Percentiles rank a stretch among this genome's conserved stretches.
Evolutionary conservation across 2,113 vertebrate genomes (phyloP).

Genomic region (Serranochromis macrocephalus): DNA sequence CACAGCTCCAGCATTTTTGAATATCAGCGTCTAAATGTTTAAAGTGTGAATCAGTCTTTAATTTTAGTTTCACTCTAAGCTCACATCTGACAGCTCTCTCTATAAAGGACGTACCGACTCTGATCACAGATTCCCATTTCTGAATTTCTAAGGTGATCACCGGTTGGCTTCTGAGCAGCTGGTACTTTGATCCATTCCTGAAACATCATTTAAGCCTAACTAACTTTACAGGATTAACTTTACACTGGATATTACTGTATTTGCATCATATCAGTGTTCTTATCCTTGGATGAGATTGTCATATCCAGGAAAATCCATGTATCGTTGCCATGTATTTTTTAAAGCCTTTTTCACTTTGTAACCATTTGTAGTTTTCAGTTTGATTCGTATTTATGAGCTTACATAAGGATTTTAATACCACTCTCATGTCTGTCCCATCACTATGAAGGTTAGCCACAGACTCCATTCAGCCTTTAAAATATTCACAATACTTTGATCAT

Average conservation of each 20-base stretch:
- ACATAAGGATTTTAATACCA: neutral
- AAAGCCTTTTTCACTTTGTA: neutral
- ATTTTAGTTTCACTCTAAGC: neutral
- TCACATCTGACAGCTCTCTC: neutral
- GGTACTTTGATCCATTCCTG: neutral
- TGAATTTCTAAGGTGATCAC: neutral
- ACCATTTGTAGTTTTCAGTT: neutral
- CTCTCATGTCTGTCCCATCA: neutral
- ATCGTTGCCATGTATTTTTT: neutral
- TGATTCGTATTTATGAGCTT: neutral
- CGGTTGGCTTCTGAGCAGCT: slow-evolving; percentile 4
- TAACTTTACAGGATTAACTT: neutral
- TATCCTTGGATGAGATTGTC: neutral
- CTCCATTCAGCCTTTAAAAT: neutral
- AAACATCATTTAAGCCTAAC: neutral
- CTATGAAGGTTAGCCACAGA: neutral
- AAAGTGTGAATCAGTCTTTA: neutral
- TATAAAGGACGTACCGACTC: neutral
- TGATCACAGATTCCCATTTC: slow-evolving; percentile 1
- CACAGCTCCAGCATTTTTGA: neutral
- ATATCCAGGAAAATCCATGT: neutral
- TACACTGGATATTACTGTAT: neutral
- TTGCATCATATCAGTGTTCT: neutral
- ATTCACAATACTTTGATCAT: neutral
- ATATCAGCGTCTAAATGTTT: neutral